Conservation (phyloP, 1,140 invertebrate species). For the Geopemphigus sp. region DNA sequence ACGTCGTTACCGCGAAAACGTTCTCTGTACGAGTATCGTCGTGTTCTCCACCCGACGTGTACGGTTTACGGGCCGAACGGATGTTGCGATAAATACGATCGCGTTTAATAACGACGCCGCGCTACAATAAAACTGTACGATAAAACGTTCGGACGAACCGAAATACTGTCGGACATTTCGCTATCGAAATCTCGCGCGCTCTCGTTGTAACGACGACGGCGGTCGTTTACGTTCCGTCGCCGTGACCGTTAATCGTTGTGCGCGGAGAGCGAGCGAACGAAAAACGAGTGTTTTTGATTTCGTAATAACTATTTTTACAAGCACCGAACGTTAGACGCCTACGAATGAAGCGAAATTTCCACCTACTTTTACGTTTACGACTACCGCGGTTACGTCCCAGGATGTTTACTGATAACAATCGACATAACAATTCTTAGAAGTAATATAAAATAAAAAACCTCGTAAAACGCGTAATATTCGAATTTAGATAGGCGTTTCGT, state of each 20-base stretch:
- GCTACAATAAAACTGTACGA: no score
- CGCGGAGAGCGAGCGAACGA: neutral
- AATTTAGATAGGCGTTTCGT: neutral
- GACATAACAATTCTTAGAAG: neutral
- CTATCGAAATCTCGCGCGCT: neutral
- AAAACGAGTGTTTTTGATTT: neutral
- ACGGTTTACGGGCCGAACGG: no score
- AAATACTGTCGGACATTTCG: neutral
- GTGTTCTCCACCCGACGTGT: no score
- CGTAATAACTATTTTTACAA: neutral
- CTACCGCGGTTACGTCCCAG: slow-evolving; percentile 11
- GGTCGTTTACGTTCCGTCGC: neutral
- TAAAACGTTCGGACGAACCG: no score
- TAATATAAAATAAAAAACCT: neutral
- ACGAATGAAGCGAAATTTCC: slow-evolving; percentile 2
- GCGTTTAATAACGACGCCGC: no score
- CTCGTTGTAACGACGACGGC: neutral
- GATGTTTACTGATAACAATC: slow-evolving; percentile 10
- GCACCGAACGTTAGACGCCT: neutral
- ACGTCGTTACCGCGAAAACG: no score
- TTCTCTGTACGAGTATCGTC: no score
- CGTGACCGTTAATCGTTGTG: neutral
- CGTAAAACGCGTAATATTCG: neutral
- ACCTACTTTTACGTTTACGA: slow-evolving; percentile 1
- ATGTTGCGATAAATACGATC: no score